Percentiles rank a stretch among this genome's conserved stretches.
These are phyloP conservation scores for Lepidothrix coronata DNA, from an alignment of 2,113 vertebrate species.

Conservation along the genomic window DNA sequence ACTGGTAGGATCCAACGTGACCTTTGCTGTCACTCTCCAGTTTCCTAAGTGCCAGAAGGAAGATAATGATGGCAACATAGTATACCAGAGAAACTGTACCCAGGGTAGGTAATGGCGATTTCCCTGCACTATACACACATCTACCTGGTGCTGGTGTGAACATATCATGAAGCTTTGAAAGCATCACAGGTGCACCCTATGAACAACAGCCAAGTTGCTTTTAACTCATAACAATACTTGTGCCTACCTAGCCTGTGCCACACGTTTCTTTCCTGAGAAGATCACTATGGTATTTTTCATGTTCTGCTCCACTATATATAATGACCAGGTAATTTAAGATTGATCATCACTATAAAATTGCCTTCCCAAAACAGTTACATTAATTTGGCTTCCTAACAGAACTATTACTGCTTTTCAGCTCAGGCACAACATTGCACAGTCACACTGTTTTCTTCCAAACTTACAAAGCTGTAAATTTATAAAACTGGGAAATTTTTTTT, in stretches of 20 bases:
- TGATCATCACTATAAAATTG: background rate
- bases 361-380: background rate
- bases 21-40: constrained; percentile 85
- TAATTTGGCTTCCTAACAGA: background rate
- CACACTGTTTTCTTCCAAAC: background rate
- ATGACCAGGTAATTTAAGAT: background rate
- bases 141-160: background rate
- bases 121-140: accelerated
- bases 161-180: background rate
- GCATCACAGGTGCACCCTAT: accelerated
- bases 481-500: background rate
- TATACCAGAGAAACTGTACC: constrained; percentile 83
- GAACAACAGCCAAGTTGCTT: background rate
- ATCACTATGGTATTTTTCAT: background rate
- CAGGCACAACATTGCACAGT: background rate
- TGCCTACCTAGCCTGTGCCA: background rate
- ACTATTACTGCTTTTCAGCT: background rate
- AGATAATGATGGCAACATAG: constrained; percentile 78
- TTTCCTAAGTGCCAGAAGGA: constrained; percentile 88
- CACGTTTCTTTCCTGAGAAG: background rate
- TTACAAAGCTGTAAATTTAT: background rate
- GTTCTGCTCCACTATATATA: background rate
- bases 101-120: constrained; percentile 72
- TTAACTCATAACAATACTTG: background rate
- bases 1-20: constrained; percentile 84